Conservation (phyloP, 2,113 vertebrate genomes). For the Corynorhinus townsendii region DNA sequence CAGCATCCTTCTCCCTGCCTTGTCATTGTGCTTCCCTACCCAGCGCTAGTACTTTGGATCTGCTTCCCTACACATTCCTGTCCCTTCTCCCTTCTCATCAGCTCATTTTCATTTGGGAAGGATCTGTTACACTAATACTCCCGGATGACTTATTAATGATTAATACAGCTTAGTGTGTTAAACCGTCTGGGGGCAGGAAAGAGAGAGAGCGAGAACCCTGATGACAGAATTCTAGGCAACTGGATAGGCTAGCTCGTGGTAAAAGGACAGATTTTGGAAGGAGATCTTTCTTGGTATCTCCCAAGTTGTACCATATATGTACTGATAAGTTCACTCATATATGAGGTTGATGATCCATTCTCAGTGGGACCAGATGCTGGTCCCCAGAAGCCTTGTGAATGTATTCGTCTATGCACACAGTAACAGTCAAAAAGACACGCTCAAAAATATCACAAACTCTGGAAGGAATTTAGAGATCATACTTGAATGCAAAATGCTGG, state of each 20-base stretch:
- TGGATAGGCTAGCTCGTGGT: neutral
- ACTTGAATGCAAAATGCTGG: neutral
- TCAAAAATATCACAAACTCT: neutral
- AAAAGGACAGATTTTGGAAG: slow-evolving; percentile 10
- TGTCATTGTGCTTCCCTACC: neutral
- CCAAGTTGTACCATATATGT: neutral
- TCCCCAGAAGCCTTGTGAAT: neutral
- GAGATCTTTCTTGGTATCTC: neutral
- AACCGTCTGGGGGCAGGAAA: neutral
- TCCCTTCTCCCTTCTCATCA: neutral
- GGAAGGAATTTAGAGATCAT: slow-evolving; percentile 12
- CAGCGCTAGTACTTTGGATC: neutral
- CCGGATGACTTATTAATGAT: slow-evolving; percentile 35
- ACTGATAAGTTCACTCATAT: neutral
- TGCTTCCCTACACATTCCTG: neutral
- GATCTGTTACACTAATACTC: slow-evolving; percentile 10
- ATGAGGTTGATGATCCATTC: neutral
- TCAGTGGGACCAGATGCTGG: neutral
- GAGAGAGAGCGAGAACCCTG: neutral
- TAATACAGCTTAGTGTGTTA: neutral
- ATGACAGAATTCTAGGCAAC: neutral
- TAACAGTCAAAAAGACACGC: neutral
- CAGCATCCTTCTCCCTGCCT: neutral
- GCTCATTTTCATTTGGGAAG: slow-evolving; percentile 22
- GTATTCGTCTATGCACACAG: neutral